A percentile compares a stretch with the other conserved stretches of the same genome.
Conservation (phyloP, 1,140 invertebrate genomes). For the Glossosoma conforme region DNA sequence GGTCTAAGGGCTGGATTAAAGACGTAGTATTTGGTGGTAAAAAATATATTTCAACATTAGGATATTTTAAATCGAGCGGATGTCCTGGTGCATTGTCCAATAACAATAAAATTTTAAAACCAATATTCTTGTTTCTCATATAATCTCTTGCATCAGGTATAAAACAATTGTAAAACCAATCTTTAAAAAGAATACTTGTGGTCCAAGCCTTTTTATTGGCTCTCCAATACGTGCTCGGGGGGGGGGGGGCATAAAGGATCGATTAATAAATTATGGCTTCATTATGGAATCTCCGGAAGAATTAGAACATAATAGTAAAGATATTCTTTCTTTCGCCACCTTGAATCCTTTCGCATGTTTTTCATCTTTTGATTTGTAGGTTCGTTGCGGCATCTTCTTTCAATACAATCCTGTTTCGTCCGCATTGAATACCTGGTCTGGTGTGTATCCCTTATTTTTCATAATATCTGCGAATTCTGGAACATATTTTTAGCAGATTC, state of each 20-base stretch:
- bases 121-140: no score
- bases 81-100: no score
- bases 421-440: conserved; percentile 31
- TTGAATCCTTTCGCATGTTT: conserved; percentile 37
- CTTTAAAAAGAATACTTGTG: no score
- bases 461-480: conserved; percentile 10
- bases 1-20: no score
- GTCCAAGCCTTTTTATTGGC: no score
- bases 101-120: no score
- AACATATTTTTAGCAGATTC: conserved; percentile 19
- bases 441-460: conserved; percentile 18
- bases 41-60: no score
- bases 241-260: conserved; percentile 37
- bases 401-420: conserved; percentile 33
- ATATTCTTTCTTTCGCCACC: conserved; percentile 38
- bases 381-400: conserved; percentile 29
- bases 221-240: conserved; percentile 38
- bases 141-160: no score
- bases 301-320: conserved; percentile 39
- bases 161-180: no score
- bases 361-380: conserved; percentile 33
- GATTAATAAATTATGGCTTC: conserved; percentile 42
- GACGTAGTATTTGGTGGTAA: no score
- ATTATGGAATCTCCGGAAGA: conserved; percentile 39
- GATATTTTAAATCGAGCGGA: no score